Percentiles rank a stretch among this genome's conserved stretches.
Evolutionary conservation across 2,113 vertebrate species (phyloP).

Genomic region (Thamnaconus septentrionalis): DNA sequence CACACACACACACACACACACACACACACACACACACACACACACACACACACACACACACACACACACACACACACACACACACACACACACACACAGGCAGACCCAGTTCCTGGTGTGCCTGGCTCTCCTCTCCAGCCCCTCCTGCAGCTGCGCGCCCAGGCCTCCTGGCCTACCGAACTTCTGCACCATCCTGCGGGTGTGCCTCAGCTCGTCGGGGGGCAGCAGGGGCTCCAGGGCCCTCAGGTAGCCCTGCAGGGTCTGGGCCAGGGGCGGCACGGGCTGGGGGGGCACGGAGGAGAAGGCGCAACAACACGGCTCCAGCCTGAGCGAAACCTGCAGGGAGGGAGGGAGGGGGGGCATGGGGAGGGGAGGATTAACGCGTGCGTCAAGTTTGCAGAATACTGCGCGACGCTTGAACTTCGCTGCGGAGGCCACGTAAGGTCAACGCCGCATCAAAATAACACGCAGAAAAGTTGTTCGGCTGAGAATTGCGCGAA

Average conservation of each 20-base stretch:
- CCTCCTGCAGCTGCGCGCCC: constrained; percentile 73
- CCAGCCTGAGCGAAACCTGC: constrained; percentile 56
- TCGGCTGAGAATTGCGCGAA: too few species aligned
- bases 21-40: not conserved
- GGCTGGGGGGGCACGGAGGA: constrained; percentile 75
- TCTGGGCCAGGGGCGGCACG: constrained; percentile 76
- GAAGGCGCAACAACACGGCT: constrained; percentile 35
- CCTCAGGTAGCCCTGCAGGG: constrained; percentile 75
- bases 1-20: not conserved
- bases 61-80: not conserved
- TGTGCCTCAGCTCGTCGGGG: constrained; percentile 78
- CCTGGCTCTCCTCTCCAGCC: constrained; percentile 73
- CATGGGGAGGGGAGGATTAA: too few species aligned
- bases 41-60: not conserved
- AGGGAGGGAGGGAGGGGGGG: not conserved
- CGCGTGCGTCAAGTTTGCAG: too few species aligned
- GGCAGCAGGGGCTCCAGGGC: constrained; percentile 80
- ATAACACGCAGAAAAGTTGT: too few species aligned
- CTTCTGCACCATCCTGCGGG: constrained; percentile 70
- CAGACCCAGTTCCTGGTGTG: constrained; percentile 81
- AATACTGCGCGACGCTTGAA: too few species aligned
- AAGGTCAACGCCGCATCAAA: too few species aligned
- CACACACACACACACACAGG: not conserved
- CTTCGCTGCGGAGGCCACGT: too few species aligned
- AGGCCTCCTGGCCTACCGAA: constrained; percentile 71